Evolutionary conservation across 2,888 invertebrate genomes (phyloP).

Genomic region (Odontothrips loti): DNA sequence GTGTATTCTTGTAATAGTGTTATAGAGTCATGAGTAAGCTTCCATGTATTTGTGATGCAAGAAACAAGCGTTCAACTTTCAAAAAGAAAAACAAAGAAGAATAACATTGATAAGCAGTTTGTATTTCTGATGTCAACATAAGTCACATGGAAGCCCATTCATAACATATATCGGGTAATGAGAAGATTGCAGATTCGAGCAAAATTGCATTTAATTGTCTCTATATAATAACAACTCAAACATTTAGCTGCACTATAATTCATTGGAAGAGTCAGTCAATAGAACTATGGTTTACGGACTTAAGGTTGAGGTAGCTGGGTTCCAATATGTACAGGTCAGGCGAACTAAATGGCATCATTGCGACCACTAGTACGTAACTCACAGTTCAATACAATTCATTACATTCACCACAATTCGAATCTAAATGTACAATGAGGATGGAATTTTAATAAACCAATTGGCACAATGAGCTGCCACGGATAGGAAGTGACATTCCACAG

Average conservation of each 20-base stretch:
- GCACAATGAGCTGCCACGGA: constrained; percentile 6
- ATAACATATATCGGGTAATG: neutral
- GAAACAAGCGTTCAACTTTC: neutral
- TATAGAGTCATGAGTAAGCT: too few species aligned
- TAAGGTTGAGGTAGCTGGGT: constrained; percentile 22
- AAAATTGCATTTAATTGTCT: constrained; percentile 23
- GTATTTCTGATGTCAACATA: too few species aligned
- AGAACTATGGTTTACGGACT: constrained; percentile 24
- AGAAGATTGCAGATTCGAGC: neutral
- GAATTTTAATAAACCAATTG: constrained; percentile 19
- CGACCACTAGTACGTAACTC: constrained; percentile 22
- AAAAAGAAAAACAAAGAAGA: neutral
- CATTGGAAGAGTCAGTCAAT: constrained; percentile 24
- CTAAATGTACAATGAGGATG: constrained; percentile 23
- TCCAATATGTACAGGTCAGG: constrained; percentile 24
- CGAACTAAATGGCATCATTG: constrained; percentile 20
- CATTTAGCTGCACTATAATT: constrained; percentile 22
- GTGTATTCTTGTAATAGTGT: neutral
- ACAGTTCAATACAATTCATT: constrained; percentile 19
- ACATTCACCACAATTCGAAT: constrained; percentile 15
- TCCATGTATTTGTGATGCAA: too few species aligned
- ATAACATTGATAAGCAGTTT: too few species aligned
- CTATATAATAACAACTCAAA: constrained; percentile 27
- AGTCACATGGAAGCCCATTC: neutral
- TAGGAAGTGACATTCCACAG: constrained; percentile 1